Percentiles rank a stretch among this genome's conserved stretches.
phyloP scores from a whole-genome alignment of 2,113 vertebrate genomes.

The Ariopsis seemanni region DNA sequence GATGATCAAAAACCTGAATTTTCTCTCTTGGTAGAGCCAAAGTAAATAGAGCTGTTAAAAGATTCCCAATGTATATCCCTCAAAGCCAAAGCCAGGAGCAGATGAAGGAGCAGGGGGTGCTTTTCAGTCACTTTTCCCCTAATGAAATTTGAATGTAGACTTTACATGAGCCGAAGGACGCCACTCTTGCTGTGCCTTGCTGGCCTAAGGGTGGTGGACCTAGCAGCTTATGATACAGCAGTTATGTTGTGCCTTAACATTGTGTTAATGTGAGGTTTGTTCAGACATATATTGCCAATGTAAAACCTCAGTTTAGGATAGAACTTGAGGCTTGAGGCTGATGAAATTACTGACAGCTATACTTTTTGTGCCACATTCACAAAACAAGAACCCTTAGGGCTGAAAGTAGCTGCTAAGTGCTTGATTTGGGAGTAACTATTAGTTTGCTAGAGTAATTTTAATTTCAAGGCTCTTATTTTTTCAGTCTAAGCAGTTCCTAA shows the following conservation, averaged over 20 bases:
- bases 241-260: neutral
- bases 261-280: neutral
- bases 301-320: neutral
- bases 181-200: conserved; percentile 16
- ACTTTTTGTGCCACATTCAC: neutral
- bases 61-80: conserved; percentile 64
- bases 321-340: neutral
- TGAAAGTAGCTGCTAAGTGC: neutral
- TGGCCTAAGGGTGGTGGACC: conserved; percentile 30
- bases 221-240: neutral
- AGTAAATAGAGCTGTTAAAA: conserved; percentile 74
- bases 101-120: conserved; percentile 45
- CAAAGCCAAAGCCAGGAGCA: conserved; percentile 61
- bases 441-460: neutral
- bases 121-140: conserved; percentile 56
- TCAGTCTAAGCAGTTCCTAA: neutral
- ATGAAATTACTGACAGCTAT: neutral
- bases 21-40: conserved; percentile 69
- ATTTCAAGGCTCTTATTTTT: neutral
- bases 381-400: neutral
- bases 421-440: neutral
- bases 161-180: conserved; percentile 48
- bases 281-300: too few relatives aligned
- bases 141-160: conserved; percentile 57
- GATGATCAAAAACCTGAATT: conserved; percentile 68